Evolutionary conservation across 2,888 invertebrate genomes (phyloP).

Genomic region (Electrophaes corylata): DNA sequence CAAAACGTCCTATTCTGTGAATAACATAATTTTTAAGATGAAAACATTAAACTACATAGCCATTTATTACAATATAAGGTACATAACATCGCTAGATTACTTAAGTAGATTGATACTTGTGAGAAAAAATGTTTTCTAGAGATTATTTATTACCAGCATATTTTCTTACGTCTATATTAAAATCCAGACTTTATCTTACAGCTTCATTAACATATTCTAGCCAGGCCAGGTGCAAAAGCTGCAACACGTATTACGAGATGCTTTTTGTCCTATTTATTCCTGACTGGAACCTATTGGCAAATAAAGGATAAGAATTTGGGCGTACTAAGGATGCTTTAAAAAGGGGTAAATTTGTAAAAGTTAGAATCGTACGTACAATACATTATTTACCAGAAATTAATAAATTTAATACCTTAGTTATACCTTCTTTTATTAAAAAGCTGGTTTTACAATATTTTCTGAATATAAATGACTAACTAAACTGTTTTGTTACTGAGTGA

Average conservation of each 20-base stretch:
- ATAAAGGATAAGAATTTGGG: constrained; percentile 18
- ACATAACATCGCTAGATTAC: constrained; percentile 1
- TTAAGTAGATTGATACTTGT: not conserved
- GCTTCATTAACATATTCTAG: constrained; percentile 22
- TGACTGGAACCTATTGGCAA: constrained; percentile 27
- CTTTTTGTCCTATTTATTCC: constrained; percentile 35
- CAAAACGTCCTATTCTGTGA: not conserved
- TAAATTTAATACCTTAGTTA: too few species aligned
- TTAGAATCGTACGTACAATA: too few species aligned
- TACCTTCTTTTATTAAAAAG: too few species aligned
- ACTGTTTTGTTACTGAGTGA: too few species aligned
- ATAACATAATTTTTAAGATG: not conserved
- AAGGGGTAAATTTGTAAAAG: not conserved
- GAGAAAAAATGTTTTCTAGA: constrained; percentile 7
- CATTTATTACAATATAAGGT: not conserved
- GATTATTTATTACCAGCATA: constrained; percentile 8
- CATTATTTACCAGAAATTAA: too few species aligned
- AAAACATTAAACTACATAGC: not conserved
- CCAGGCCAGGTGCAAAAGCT: constrained; percentile 31
- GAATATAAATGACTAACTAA: too few species aligned
- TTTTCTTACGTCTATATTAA: constrained; percentile 15
- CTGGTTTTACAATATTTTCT: too few species aligned
- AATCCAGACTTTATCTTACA: constrained; percentile 17
- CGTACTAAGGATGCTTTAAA: constrained; percentile 13
- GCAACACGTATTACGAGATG: constrained; percentile 20